Evolutionary conservation across 2,113 vertebrate species (phyloP).

Genomic region (Cervus canadensis): DNA sequence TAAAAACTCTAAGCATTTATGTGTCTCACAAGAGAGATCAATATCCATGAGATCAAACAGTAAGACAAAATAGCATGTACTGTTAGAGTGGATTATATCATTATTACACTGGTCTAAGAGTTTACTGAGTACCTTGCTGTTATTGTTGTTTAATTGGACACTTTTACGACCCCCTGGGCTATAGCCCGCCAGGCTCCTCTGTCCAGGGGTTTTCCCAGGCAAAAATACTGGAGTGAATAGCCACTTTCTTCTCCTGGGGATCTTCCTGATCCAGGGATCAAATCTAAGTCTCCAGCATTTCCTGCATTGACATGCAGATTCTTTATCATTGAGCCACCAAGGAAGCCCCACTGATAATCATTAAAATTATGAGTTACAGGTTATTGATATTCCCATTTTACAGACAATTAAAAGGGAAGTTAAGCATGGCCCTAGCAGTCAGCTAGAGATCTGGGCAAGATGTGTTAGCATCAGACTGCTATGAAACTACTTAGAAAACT

Average conservation of each 20-base stretch:
- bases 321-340: not conserved
- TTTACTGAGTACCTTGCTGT: not conserved
- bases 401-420: not conserved
- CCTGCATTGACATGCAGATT: not conserved
- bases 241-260: not conserved
- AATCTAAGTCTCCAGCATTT: not conserved
- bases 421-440: not conserved
- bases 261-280: not conserved
- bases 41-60: not conserved
- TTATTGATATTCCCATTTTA: not conserved
- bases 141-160: not conserved
- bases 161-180: not conserved
- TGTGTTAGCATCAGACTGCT: not conserved
- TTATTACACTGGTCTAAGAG: not conserved
- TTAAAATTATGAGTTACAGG: not conserved
- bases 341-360: not conserved
- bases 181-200: accelerated
- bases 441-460: not conserved
- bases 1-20: not conserved
- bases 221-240: not conserved
- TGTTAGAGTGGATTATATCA: not conserved
- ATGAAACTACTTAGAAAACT: not conserved
- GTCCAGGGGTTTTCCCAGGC: not conserved
- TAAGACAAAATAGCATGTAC: not conserved
- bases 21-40: not conserved